phyloP scores from a whole-genome alignment of 2,797 vertebrate species.

The Coluber constrictor region DNA sequence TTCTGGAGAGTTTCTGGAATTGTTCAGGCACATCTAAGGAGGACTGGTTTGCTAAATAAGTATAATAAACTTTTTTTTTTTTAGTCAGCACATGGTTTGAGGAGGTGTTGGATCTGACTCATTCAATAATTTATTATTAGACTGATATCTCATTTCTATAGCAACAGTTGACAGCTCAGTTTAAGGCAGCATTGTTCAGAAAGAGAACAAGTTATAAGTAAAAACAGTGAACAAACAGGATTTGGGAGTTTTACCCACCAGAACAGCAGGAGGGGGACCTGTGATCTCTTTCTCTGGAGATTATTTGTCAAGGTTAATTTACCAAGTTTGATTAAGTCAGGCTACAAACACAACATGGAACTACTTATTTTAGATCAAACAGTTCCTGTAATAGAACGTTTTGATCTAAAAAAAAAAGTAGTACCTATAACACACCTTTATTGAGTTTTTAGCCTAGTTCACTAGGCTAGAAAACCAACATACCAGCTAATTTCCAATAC shows the following conservation, averaged over 20 bases:
- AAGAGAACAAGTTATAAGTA: not conserved
- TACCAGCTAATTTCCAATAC: not conserved
- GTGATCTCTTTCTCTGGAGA: not conserved
- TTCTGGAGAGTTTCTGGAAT: not conserved
- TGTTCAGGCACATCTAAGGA: not conserved
- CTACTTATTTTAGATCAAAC: not conserved
- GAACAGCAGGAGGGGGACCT: not conserved
- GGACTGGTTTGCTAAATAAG: not conserved
- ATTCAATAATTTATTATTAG: not conserved
- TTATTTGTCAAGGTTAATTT: not conserved
- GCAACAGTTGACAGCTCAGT: not conserved
- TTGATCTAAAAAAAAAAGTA: too few relatives aligned
- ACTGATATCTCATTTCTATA: not conserved
- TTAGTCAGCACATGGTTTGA: not conserved
- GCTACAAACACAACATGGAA: not conserved
- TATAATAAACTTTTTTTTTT: not conserved
- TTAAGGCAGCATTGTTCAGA: not conserved
- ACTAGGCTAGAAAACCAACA: not conserved
- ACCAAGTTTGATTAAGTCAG: not conserved
- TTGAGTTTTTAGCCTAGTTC: too few relatives aligned
- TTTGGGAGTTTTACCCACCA: not conserved
- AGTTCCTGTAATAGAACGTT: not conserved
- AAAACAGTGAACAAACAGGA: not conserved
- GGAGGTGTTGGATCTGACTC: not conserved
- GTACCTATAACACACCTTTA: too few relatives aligned